Evolutionary conservation across 2,888 invertebrate genomes (phyloP).

Genomic region (Ornithoptera alexandrae): DNA sequence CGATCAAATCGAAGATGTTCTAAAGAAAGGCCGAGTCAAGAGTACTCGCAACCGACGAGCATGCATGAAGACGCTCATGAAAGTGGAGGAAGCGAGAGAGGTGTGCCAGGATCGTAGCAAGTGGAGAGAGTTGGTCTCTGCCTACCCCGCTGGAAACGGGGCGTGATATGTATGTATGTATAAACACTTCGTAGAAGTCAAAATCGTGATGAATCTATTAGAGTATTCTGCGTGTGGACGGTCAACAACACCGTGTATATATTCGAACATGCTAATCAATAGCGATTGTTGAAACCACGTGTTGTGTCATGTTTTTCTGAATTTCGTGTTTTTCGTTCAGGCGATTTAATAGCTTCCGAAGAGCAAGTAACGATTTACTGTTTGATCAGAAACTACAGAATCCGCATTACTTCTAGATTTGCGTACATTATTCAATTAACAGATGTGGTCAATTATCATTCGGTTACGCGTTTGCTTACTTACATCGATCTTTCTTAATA

Average conservation of each 20-base stretch:
- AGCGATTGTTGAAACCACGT: background rate
- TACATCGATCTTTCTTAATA: background rate
- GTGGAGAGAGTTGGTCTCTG: too few species aligned
- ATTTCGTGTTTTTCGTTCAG: background rate
- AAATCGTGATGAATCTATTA: constrained; percentile 4
- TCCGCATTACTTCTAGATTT: background rate
- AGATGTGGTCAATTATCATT: background rate
- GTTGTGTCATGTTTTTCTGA: background rate
- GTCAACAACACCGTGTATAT: background rate
- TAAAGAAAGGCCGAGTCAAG: too few species aligned
- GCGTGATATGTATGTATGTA: too few species aligned
- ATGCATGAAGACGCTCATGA: too few species aligned
- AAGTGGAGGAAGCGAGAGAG: too few species aligned
- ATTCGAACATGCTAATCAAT: constrained; percentile 13
- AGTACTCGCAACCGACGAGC: too few species aligned
- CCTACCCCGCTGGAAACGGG: too few species aligned
- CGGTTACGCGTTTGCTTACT: background rate
- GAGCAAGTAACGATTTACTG: background rate
- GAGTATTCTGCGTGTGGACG: background rate
- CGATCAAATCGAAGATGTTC: too few species aligned
- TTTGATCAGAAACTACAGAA: too few species aligned
- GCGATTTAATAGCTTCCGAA: background rate
- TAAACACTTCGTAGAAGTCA: background rate
- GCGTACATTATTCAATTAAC: background rate
- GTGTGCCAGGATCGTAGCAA: too few species aligned